Evolutionary conservation across 2,888 invertebrate genomes (phyloP).

Genomic region (Sicus ferrugineus): DNA sequence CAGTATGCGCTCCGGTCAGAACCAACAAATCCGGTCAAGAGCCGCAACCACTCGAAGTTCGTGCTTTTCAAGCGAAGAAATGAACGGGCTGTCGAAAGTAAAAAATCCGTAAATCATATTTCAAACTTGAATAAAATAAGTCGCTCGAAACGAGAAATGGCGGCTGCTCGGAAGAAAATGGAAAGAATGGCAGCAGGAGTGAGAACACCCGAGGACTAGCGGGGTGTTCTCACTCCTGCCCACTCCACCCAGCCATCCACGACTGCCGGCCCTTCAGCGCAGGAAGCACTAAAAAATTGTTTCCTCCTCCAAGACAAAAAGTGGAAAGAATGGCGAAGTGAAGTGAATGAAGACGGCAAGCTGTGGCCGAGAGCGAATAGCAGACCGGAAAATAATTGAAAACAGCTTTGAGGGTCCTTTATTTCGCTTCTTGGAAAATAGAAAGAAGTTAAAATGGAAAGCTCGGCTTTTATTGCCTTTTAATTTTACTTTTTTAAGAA

Average conservation of each 20-base stretch:
- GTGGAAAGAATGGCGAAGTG: background rate
- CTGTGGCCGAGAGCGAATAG: background rate
- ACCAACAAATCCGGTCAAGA: background rate
- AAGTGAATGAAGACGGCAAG: background rate
- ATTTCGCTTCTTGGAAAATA: slow-evolving; percentile 19
- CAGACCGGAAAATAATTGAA: slow-evolving; percentile 35
- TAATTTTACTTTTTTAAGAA: no score
- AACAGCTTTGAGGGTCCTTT: slow-evolving; percentile 21
- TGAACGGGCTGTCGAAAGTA: slow-evolving; percentile 39
- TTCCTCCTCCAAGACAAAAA: background rate
- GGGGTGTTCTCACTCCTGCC: no score
- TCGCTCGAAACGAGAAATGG: background rate
- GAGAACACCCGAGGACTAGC: slow-evolving; percentile 11
- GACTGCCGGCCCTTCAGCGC: slow-evolving; percentile 14
- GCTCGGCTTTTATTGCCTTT: no score
- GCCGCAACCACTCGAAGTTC: slow-evolving; percentile 19
- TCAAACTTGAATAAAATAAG: slow-evolving; percentile 39
- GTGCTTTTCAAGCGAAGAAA: slow-evolving; percentile 40
- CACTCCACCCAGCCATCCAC: background rate
- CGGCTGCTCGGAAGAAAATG: no score
- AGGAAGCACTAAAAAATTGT: slow-evolving; percentile 30
- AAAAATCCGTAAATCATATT: slow-evolving; percentile 45
- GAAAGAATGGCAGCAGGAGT: slow-evolving; percentile 15
- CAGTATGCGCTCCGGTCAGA: background rate
- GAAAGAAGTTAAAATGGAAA: no score